phyloP scores from a whole-genome alignment of 1,140 invertebrate genomes.

The Ceratosolen fusciceps region DNA sequence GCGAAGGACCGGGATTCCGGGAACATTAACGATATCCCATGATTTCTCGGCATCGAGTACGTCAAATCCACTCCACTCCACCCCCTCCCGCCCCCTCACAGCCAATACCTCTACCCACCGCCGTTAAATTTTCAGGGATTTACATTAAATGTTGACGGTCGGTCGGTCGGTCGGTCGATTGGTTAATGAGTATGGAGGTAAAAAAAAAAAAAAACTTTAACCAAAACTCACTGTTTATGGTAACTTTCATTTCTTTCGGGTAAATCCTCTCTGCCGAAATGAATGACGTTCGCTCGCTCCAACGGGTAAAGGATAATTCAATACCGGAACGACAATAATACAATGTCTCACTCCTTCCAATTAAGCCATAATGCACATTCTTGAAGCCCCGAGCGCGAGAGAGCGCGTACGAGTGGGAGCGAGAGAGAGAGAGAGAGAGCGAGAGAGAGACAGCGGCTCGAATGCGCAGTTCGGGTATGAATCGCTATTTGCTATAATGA shows the following conservation, averaged over 20 bases:
- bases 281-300: not conserved
- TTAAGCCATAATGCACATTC: constrained; percentile 26
- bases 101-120: no score
- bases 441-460: no score
- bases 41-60: no score
- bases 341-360: not conserved
- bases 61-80: no score
- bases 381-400: not conserved
- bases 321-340: not conserved
- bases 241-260: constrained; percentile 59
- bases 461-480: not conserved
- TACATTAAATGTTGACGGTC: not conserved
- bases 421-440: no score
- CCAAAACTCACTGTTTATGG: constrained; percentile 65
- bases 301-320: not conserved
- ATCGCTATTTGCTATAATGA: not conserved
- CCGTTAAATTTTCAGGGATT: not conserved
- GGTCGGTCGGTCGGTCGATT: no score
- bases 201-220: no score
- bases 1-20: no score
- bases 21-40: no score
- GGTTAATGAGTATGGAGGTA: no score
- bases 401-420: no score
- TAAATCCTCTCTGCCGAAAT: not conserved
- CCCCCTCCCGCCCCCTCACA: no score